Conservation (phyloP, 2,797 vertebrate species). For the Clangula hyemalis region DNA sequence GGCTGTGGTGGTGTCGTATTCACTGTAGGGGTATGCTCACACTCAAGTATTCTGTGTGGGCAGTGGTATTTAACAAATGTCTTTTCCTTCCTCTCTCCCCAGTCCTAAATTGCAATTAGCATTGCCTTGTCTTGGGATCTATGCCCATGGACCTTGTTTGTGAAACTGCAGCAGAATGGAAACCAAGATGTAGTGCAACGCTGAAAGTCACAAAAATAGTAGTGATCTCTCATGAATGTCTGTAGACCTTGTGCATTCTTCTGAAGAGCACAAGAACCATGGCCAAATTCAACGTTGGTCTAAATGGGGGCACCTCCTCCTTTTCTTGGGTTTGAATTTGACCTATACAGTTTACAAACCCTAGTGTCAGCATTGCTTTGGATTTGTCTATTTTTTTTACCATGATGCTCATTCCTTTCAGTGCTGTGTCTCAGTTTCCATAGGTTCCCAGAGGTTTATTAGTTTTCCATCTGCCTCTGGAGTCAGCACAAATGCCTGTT, state of each 20-base stretch:
- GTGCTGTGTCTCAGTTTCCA: background rate
- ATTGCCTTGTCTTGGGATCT: background rate
- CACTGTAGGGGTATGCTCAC: background rate
- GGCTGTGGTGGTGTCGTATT: background rate
- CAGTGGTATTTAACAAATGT: background rate
- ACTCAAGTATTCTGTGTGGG: background rate
- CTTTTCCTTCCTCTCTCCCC: background rate
- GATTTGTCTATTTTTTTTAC: background rate
- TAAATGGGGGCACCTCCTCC: background rate
- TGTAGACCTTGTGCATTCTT: background rate
- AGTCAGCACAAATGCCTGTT: background rate
- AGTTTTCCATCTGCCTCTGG: background rate
- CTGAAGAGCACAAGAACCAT: background rate
- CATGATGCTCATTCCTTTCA: background rate
- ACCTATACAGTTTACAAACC: background rate
- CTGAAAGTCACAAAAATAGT: background rate
- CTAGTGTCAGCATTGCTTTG: rapidly evolving
- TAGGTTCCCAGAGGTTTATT: background rate
- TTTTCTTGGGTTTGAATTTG: background rate
- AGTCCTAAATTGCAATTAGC: slow-evolving; percentile 10
- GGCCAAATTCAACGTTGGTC: background rate
- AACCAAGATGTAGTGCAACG: background rate
- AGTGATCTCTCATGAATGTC: background rate
- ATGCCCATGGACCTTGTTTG: slow-evolving; percentile 8
- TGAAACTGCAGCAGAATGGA: background rate